Conservation (phyloP, 2,797 vertebrate species). For the Melanogrammus aeglefinus region DNA sequence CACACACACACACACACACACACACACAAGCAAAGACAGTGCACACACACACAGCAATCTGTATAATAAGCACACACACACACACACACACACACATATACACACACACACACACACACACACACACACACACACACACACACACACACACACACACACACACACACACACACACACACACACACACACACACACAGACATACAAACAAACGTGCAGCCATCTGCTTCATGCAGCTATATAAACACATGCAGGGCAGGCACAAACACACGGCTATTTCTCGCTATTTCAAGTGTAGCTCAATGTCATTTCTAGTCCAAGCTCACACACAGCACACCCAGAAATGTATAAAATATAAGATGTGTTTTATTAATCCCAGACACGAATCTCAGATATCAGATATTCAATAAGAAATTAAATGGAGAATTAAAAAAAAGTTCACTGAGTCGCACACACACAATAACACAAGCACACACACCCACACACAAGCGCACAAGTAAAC, state of each 20-base stretch:
- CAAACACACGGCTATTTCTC: neutral
- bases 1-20: too few relatives aligned
- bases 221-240: neutral
- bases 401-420: too few relatives aligned
- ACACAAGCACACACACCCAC: neutral
- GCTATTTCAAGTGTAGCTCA: neutral
- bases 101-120: too few relatives aligned
- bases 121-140: neutral
- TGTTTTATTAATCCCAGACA: too few relatives aligned
- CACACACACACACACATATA: too few relatives aligned
- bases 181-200: neutral
- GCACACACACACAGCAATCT: too few relatives aligned
- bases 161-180: constrained; percentile 15
- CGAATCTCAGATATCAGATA: too few relatives aligned
- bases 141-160: constrained; percentile 7
- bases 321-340: neutral
- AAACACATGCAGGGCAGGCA: constrained; percentile 21
- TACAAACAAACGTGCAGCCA: neutral
- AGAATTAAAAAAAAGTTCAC: too few relatives aligned
- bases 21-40: too few relatives aligned
- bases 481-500: too few relatives aligned
- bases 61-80: neutral
- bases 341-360: too few relatives aligned
- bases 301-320: constrained; percentile 5
- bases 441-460: neutral